Conservation (phyloP, 2,888 invertebrate genomes). For the Trichogramma evanescens region DNA sequence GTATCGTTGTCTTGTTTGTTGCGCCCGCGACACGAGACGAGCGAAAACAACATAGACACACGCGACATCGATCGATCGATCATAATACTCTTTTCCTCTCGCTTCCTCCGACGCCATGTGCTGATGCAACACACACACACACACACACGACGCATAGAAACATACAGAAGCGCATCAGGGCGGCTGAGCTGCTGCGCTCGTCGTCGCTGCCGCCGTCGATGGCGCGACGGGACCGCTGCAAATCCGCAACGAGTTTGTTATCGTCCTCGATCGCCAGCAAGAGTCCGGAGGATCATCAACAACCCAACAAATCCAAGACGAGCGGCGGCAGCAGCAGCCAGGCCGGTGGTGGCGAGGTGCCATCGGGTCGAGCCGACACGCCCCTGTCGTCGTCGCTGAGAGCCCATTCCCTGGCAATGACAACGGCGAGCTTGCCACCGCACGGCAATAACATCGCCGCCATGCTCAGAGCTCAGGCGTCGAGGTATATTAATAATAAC, state of each 20-base stretch:
- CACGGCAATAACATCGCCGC: conserved; percentile 58
- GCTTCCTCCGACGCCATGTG: background rate
- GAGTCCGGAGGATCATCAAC: conserved; percentile 7
- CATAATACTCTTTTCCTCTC: background rate
- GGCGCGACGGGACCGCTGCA: conserved; percentile 55
- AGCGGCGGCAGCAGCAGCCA: background rate
- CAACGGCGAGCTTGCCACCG: conserved; percentile 30
- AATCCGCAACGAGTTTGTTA: conserved; percentile 26
- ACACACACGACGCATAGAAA: conserved; percentile 23
- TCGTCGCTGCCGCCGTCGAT: conserved; percentile 63
- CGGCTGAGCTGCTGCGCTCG: conserved; percentile 62
- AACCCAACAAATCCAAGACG: background rate
- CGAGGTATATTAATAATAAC: conserved; percentile 30
- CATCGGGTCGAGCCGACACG: conserved; percentile 25
- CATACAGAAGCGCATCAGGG: conserved; percentile 60
- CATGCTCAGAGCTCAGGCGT: conserved; percentile 51
- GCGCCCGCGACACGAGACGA: background rate
- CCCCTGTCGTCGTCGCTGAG: conserved; percentile 35
- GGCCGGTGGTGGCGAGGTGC: conserved; percentile 8
- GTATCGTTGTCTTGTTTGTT: background rate
- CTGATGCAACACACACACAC: background rate
- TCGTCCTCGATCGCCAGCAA: conserved; percentile 21
- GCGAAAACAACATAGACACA: background rate
- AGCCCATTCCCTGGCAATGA: conserved; percentile 38
- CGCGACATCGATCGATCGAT: background rate